A percentile compares a stretch with the other conserved stretches of the same genome.
phyloP scores from a whole-genome alignment of 2,113 vertebrate genomes.

The Cygnus atratus region DNA sequence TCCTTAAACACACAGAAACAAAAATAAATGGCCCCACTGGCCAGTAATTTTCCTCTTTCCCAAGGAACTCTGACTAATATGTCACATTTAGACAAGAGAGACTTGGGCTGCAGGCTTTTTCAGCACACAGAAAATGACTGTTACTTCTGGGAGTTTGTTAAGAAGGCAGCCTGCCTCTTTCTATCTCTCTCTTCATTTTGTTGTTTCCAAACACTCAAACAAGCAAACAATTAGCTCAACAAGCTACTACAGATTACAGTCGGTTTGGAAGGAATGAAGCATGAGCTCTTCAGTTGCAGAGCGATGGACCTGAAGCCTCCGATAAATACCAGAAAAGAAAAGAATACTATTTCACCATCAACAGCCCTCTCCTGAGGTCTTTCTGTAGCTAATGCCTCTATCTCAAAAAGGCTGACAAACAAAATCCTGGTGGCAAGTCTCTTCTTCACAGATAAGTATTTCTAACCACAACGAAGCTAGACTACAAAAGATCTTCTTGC shows the following conservation, averaged over 20 bases:
- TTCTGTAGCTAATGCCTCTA: neutral
- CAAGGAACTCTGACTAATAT: neutral
- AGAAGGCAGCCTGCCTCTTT: neutral
- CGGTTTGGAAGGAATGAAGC: neutral
- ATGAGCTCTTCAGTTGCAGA: neutral
- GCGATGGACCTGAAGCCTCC: neutral
- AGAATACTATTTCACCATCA: neutral
- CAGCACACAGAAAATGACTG: neutral
- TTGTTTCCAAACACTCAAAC: neutral
- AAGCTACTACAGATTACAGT: neutral
- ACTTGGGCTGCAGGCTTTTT: neutral
- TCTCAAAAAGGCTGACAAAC: neutral
- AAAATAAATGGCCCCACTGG: neutral
- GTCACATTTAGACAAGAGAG: neutral
- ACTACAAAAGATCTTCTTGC: neutral
- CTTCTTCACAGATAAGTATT: neutral
- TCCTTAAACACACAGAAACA: neutral
- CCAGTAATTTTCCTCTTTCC: neutral
- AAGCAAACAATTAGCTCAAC: constrained; percentile 9
- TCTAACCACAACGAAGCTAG: neutral
- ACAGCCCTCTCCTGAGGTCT: neutral
- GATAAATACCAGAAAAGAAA: neutral
- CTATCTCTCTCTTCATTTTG: neutral
- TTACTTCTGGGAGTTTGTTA: neutral
- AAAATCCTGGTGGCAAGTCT: neutral